These are phyloP conservation scores for Burhinus oedicnemus DNA, from an alignment of 2,113 vertebrate species.

Conservation along the genomic window DNA sequence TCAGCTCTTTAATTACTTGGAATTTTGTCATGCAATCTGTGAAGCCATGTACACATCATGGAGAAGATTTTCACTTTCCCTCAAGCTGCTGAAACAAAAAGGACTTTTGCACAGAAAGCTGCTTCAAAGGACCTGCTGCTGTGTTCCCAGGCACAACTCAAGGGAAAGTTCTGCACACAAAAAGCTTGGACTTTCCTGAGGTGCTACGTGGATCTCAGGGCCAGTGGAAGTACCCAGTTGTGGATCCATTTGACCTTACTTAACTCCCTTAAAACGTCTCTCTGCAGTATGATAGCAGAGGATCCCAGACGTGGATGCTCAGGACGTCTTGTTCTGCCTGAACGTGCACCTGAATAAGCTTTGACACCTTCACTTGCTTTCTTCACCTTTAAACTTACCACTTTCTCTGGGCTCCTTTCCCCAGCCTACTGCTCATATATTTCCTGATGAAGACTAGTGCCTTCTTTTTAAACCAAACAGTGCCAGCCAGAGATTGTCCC, in stretches of 20 bases:
- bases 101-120: background rate
- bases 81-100: background rate
- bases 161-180: background rate
- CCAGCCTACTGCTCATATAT: background rate
- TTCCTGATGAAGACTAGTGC: background rate
- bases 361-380: background rate
- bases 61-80: background rate
- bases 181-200: background rate
- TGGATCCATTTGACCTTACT: background rate
- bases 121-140: background rate
- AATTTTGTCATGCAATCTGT: slow-evolving; percentile 26
- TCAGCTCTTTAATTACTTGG: slow-evolving; percentile 45
- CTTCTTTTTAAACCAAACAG: background rate
- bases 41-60: background rate
- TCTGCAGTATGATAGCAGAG: background rate
- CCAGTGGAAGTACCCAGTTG: background rate
- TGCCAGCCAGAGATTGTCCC: background rate
- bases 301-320: background rate
- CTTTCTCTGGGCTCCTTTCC: background rate
- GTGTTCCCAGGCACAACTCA: background rate
- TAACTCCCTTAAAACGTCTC: background rate
- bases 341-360: background rate
- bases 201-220: background rate
- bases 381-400: background rate
- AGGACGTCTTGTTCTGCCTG: background rate